Percentiles rank a stretch among this genome's conserved stretches.
Conservation (phyloP, 1,140 invertebrate species). For the Drosophila trapezifrons region DNA sequence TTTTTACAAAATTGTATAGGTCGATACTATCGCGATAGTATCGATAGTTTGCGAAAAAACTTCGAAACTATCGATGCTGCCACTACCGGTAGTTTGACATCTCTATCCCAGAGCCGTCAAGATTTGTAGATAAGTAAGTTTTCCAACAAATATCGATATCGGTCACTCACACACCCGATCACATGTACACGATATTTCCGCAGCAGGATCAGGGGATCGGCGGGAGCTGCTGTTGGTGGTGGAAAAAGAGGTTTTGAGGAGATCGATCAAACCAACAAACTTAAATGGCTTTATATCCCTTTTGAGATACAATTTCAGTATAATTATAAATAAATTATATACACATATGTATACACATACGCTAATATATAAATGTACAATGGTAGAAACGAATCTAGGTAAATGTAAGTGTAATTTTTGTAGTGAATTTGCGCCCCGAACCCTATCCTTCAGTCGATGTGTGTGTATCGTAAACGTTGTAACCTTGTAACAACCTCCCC, state of each 20-base stretch:
- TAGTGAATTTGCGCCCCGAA: slow-evolving; percentile 53
- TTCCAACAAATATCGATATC: slow-evolving; percentile 24
- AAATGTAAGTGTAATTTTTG: slow-evolving; percentile 69
- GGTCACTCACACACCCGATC: slow-evolving; percentile 11
- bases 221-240: slow-evolving; percentile 19
- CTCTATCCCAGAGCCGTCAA: slow-evolving; percentile 14
- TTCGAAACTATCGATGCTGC: no score
- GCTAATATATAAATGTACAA: slow-evolving; percentile 66
- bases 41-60: no score
- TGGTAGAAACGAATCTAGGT: slow-evolving; percentile 52
- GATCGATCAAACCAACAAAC: slow-evolving; percentile 58
- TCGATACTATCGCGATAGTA: no score
- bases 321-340: slow-evolving; percentile 59
- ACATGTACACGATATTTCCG: slow-evolving; percentile 29
- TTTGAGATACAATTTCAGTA: slow-evolving; percentile 79
- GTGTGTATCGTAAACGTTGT: slow-evolving; percentile 58
- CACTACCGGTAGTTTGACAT: no score
- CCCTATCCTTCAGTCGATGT: slow-evolving; percentile 26
- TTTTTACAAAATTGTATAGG: no score
- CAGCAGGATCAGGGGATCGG: slow-evolving; percentile 18
- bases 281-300: slow-evolving; percentile 82
- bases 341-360: slow-evolving; percentile 57
- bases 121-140: slow-evolving; percentile 45
- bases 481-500: slow-evolving; percentile 42
- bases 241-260: slow-evolving; percentile 59